Evolutionary conservation across 2,113 vertebrate species (phyloP).

Genomic region (Brachionichthys hirsutus): DNA sequence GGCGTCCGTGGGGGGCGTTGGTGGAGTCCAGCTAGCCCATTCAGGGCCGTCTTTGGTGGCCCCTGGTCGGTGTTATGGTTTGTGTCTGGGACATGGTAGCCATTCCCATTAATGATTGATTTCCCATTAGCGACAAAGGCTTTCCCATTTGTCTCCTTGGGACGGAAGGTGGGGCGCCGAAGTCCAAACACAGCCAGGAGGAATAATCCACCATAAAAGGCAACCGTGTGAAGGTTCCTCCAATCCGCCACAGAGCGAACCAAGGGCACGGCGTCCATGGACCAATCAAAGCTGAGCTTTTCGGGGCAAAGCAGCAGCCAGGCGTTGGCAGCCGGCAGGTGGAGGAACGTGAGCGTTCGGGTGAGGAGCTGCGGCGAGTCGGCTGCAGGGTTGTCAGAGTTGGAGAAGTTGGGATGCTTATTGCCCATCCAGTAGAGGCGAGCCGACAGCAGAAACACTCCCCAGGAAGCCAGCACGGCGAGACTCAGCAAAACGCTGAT

Average conservation of each 20-base stretch:
- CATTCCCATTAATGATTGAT: constrained; percentile 88
- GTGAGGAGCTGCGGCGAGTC: constrained; percentile 89
- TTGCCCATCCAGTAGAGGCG: constrained; percentile 99
- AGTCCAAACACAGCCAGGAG: constrained; percentile 84
- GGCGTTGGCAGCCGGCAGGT: constrained; percentile 91
- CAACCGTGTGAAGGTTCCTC: constrained; percentile 93
- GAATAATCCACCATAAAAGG: constrained; percentile 86
- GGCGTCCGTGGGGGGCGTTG: constrained; percentile 69
- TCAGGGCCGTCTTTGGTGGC: constrained; percentile 45
- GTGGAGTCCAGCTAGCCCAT: constrained; percentile 64
- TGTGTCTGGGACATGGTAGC: constrained; percentile 80
- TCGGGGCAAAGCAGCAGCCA: constrained; percentile 95
- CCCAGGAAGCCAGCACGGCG: constrained; percentile 85
- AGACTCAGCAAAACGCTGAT: constrained; percentile 83
- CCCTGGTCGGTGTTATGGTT: constrained; percentile 79
- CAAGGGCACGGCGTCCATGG: constrained; percentile 97
- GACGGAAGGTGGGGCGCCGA: constrained; percentile 58
- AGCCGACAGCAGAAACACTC: constrained; percentile 83
- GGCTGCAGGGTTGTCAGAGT: constrained; percentile 97
- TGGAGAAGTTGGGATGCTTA: constrained; percentile 97
- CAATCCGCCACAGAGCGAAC: constrained; percentile 85
- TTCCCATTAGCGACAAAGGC: constrained; percentile 82
- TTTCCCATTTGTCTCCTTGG: constrained; percentile 83
- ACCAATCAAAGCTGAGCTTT: constrained; percentile 98
- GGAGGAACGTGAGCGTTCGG: constrained; percentile 88